These are phyloP conservation scores for Cerceris rybyensis DNA, from an alignment of 2,888 invertebrate species.

Conservation along the genomic window DNA sequence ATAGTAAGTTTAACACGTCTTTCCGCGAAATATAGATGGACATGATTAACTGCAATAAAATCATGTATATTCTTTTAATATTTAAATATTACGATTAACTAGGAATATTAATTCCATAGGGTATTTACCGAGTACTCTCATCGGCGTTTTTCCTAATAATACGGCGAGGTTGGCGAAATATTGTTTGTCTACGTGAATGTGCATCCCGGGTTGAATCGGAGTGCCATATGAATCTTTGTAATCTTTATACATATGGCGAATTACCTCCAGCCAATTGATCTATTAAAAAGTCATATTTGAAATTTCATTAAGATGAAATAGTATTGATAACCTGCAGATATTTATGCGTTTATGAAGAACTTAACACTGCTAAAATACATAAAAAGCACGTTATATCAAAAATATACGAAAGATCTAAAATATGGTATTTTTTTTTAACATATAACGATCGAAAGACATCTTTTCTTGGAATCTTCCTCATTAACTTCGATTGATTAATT, in stretches of 20 bases:
- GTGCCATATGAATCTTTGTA: background rate
- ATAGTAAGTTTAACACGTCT: background rate
- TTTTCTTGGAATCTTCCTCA: too few species aligned
- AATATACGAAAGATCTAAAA: too few species aligned
- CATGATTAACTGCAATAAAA: constrained; percentile 1
- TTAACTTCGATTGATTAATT: too few species aligned
- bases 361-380: too few species aligned
- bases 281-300: background rate
- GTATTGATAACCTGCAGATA: background rate
- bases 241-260: background rate
- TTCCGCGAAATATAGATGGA: constrained; percentile 5
- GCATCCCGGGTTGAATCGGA: background rate
- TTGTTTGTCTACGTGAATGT: background rate
- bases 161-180: too few species aligned
- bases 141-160: too few species aligned
- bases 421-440: too few species aligned
- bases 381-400: too few species aligned
- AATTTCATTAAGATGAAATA: too few species aligned
- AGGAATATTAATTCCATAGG: background rate
- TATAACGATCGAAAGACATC: too few species aligned
- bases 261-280: background rate
- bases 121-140: too few species aligned
- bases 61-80: background rate
- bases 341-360: background rate
- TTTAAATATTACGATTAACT: too few species aligned